These are phyloP conservation scores for Drosophila seguyi DNA, from an alignment of 1,140 invertebrate species.

Conservation along the genomic window DNA sequence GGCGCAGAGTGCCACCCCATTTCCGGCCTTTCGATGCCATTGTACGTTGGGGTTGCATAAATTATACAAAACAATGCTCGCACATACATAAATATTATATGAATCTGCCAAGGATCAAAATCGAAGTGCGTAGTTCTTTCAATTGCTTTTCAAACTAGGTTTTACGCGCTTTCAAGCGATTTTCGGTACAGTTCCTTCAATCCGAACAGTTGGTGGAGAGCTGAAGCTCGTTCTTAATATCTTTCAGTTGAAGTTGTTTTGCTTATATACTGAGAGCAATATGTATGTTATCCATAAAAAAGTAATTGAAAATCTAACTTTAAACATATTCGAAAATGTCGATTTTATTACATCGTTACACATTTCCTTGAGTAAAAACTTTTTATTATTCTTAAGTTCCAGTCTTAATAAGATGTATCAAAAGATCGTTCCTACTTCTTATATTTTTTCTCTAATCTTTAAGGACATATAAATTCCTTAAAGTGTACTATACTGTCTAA, in stretches of 20 bases:
- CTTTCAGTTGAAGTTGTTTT: conserved; percentile 5
- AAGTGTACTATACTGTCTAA: conserved; percentile 39
- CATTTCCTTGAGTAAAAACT: not conserved
- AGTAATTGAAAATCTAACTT: not conserved
- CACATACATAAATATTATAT: conserved; percentile 10
- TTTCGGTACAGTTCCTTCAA: conserved; percentile 66
- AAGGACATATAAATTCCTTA: not conserved
- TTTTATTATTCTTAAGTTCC: too few relatives aligned
- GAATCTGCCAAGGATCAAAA: conserved; percentile 35
- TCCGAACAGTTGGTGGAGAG: conserved; percentile 48
- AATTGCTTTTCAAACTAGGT: conserved; percentile 71
- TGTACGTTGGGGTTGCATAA: conserved; percentile 73
- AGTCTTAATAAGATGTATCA: too few relatives aligned
- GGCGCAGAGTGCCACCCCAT: conserved; percentile 59
- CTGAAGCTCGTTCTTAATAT: not conserved
- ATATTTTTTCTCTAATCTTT: too few relatives aligned
- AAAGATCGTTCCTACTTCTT: fast-evolving
- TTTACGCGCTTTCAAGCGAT: conserved; percentile 69
- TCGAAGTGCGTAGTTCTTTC: conserved; percentile 62
- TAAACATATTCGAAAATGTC: too few relatives aligned
- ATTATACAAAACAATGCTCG: conserved; percentile 54
- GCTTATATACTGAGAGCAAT: conserved; percentile 1
- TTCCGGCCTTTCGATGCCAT: conserved; percentile 38
- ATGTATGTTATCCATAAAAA: not conserved
- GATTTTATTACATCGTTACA: too few relatives aligned